A percentile compares a stretch with the other conserved stretches of the same genome.
phyloP scores from a whole-genome alignment of 2,797 vertebrate species.

The Clarias fuscus region DNA sequence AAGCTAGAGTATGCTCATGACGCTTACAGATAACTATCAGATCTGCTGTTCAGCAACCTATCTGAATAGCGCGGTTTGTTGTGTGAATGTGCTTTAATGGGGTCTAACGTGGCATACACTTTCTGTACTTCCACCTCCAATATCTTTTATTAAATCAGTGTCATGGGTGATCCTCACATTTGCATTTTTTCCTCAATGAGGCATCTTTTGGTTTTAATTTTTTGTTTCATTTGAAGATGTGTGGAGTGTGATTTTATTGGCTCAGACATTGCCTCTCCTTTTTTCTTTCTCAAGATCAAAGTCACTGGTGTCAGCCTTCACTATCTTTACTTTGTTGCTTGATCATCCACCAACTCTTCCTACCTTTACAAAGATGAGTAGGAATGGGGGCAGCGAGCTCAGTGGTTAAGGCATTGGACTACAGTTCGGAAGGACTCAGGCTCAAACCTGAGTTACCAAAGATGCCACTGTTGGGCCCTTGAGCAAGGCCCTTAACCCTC shows the following conservation, averaged over 20 bases:
- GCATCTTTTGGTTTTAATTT: background rate
- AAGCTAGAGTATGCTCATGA: background rate
- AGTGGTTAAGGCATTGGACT: too few species aligned
- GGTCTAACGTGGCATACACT: background rate
- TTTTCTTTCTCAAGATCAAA: background rate
- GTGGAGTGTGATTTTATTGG: background rate
- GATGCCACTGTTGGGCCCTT: too few species aligned
- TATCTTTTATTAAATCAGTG: background rate
- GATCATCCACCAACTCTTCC: background rate
- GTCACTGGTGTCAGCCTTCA: background rate
- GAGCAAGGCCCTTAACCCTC: too few species aligned
- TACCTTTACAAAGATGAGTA: background rate
- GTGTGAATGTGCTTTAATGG: constrained; percentile 6
- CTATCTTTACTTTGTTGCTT: background rate
- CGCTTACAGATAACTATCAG: constrained; percentile 24
- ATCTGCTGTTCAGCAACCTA: constrained; percentile 5
- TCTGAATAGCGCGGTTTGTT: constrained; percentile 23
- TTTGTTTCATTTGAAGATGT: background rate
- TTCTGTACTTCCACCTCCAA: background rate
- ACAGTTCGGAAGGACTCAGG: too few species aligned
- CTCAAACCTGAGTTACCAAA: too few species aligned
- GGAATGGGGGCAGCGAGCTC: too few species aligned
- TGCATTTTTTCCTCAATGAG: background rate
- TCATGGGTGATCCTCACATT: background rate
- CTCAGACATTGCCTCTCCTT: background rate